Percentiles rank a stretch among this genome's conserved stretches.
These are phyloP conservation scores for Cephus sareptanus DNA, from an alignment of 2,888 invertebrate species.

Conservation along the genomic window DNA sequence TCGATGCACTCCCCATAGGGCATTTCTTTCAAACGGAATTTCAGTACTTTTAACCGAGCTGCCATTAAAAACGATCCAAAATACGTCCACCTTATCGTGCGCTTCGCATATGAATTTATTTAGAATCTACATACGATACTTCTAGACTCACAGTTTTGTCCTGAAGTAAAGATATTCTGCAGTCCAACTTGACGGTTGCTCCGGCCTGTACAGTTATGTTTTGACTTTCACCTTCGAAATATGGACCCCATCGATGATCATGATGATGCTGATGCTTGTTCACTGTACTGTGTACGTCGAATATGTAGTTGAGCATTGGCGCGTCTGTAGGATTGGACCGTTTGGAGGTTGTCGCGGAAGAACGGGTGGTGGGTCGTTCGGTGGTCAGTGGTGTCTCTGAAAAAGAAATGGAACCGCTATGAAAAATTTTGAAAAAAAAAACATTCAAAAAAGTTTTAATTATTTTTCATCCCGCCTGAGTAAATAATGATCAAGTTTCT, in stretches of 20 bases:
- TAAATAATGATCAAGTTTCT: background rate
- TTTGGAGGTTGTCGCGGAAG: conserved; percentile 49
- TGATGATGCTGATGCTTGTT: conserved; percentile 78
- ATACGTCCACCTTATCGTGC: background rate
- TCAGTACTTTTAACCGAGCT: too few relatives aligned
- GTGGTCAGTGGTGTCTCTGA: conserved; percentile 45
- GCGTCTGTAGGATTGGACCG: conserved; percentile 69
- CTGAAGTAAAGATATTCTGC: conserved; percentile 79
- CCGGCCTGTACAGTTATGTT: conserved; percentile 81
- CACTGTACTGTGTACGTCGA: conserved; percentile 76
- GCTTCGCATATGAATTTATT: background rate
- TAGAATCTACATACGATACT: background rate
- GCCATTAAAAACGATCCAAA: background rate
- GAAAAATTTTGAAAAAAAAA: too few relatives aligned
- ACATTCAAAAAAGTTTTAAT: background rate
- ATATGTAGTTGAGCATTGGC: conserved; percentile 80
- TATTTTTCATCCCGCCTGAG: background rate
- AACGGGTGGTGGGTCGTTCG: conserved; percentile 30
- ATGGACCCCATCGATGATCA: conserved; percentile 75
- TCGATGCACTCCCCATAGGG: too few relatives aligned
- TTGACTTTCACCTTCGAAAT: conserved; percentile 77
- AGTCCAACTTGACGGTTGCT: conserved; percentile 78
- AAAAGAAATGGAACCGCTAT: background rate
- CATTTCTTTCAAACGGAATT: too few relatives aligned
- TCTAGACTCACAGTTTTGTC: conserved; percentile 77